A percentile compares a stretch with the other conserved stretches of the same genome.
These are phyloP conservation scores for Hylaea fasciaria DNA, from an alignment of 2,888 invertebrate species.

Conservation along the genomic window DNA sequence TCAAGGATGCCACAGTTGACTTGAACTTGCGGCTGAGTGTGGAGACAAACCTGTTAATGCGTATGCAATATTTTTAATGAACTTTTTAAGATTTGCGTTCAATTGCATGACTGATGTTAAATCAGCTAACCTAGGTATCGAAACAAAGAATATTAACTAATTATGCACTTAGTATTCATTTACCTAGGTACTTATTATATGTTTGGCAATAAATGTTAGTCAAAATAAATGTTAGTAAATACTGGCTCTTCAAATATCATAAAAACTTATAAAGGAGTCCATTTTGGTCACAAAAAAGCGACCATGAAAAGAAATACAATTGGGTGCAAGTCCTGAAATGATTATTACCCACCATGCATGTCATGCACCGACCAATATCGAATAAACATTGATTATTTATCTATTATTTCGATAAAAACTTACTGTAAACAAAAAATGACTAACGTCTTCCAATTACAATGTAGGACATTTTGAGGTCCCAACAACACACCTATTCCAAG, in stretches of 20 bases:
- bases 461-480: conserved; percentile 9
- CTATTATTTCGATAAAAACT: conserved; percentile 2
- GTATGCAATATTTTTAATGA: conserved; percentile 25
- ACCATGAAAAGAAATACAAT: background rate
- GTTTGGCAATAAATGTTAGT: too few relatives aligned
- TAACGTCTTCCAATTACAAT: conserved; percentile 4
- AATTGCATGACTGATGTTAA: background rate
- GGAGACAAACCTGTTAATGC: conserved; percentile 38
- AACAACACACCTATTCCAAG: background rate
- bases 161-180: conserved; percentile 1
- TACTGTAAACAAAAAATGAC: background rate
- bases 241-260: background rate
- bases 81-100: conserved; percentile 8
- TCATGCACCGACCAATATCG: conserved; percentile 1
- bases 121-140: background rate
- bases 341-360: background rate
- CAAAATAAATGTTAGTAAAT: background rate
- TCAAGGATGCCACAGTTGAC: conserved; percentile 36
- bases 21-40: conserved; percentile 35
- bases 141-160: background rate
- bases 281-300: background rate
- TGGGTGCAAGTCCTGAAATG: background rate
- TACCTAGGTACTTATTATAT: background rate
- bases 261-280: too few relatives aligned
- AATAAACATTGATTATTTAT: background rate